These are phyloP conservation scores for Hyalella azteca DNA, from an alignment of 2,888 invertebrate genomes.

Conservation along the genomic window DNA sequence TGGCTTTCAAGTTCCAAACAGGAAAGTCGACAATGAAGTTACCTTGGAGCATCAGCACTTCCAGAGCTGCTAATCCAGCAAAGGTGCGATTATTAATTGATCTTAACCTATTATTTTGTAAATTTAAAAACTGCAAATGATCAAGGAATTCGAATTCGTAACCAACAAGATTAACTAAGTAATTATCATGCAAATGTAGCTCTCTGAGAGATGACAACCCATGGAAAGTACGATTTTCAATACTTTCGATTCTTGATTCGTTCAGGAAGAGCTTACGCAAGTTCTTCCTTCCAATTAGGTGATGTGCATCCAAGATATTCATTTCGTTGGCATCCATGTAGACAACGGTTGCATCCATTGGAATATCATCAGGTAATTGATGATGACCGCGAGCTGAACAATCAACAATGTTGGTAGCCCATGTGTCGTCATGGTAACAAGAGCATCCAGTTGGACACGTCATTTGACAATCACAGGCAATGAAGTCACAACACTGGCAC, in stretches of 20 bases:
- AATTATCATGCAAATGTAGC: conserved; percentile 86
- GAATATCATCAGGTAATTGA: conserved; percentile 82
- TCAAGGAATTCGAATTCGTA: conserved; percentile 83
- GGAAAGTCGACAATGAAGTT: conserved; percentile 82
- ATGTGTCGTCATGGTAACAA: conserved; percentile 92
- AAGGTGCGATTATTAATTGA: conserved; percentile 87
- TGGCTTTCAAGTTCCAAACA: conserved; percentile 82
- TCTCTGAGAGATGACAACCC: conserved; percentile 79
- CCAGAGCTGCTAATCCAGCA: conserved; percentile 77
- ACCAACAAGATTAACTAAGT: conserved; percentile 78
- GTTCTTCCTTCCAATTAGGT: conserved; percentile 90
- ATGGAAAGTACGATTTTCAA: conserved; percentile 89
- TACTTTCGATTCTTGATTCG: conserved; percentile 81
- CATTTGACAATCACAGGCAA: conserved; percentile 97
- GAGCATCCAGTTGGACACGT: conserved; percentile 92
- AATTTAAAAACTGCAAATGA: conserved; percentile 81
- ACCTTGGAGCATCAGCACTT: conserved; percentile 82
- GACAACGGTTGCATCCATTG: conserved; percentile 94
- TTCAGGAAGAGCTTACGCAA: conserved; percentile 85
- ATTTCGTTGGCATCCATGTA: conserved; percentile 92
- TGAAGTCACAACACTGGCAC: conserved; percentile 95
- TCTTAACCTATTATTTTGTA: conserved; percentile 83
- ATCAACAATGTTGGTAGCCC: conserved; percentile 91
- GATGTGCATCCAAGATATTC: conserved; percentile 83
- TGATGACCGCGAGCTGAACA: conserved; percentile 82